Conservation (phyloP, 2,113 vertebrate genomes). For the Hipposideros armiger region DNA sequence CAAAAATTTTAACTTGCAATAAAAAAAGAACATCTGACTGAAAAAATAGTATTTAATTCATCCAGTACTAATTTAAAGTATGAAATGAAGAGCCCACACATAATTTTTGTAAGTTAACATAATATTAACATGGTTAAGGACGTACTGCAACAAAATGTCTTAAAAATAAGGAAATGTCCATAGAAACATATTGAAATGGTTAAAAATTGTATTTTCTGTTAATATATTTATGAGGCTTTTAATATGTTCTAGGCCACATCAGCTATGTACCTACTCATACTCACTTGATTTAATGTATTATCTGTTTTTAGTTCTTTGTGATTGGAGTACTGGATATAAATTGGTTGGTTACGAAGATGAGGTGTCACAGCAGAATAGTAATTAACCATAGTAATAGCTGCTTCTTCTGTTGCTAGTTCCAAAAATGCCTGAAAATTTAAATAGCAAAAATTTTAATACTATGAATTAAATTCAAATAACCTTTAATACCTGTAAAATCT, state of each 20-base stretch:
- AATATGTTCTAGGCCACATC: not conserved
- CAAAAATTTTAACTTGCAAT: constrained; percentile 8
- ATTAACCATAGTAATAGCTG: constrained; percentile 98
- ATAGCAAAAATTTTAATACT: constrained; percentile 21
- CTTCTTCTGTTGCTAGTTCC: constrained; percentile 97
- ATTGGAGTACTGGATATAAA: constrained; percentile 98
- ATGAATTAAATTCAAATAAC: constrained; percentile 53
- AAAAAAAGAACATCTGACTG: constrained; percentile 37
- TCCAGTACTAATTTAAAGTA: constrained; percentile 23
- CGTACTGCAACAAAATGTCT: not conserved
- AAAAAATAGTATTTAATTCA: constrained; percentile 31
- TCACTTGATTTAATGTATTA: constrained; percentile 96
- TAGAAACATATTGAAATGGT: not conserved
- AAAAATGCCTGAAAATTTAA: constrained; percentile 93
- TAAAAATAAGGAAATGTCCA: constrained; percentile 1
- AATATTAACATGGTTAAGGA: not conserved
- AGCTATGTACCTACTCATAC: not conserved
- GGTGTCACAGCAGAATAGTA: constrained; percentile 97
- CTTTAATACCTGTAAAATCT: not conserved
- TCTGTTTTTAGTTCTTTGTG: constrained; percentile 99
- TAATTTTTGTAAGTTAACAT: not conserved
- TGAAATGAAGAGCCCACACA: not conserved
- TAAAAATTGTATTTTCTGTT: not conserved
- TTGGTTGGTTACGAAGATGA: constrained; percentile 95
- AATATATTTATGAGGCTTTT: not conserved